Conservation (phyloP, 2,113 vertebrate species). For the Xenopus tropicalis region UCB_Xtro_10.0 CM004448.2:65162501-65163000, state of each 20-base stretch:
- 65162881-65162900: neutral
- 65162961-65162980: slow-evolving; percentile 97
- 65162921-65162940: slow-evolving; percentile 88
- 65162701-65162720: too few species aligned
- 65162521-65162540: too few species aligned
- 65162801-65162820: neutral
- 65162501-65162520: too few species aligned
- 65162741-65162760: neutral
- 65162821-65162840: neutral
- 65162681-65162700: too few species aligned
- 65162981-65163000: slow-evolving; percentile 87
- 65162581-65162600: too few species aligned
- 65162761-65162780: neutral
- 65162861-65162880: neutral
- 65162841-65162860: slow-evolving; percentile 2
- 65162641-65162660: too few species aligned
- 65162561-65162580: too few species aligned
- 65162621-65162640: too few species aligned
- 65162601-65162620: too few species aligned
- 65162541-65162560: too few species aligned
- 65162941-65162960: slow-evolving; percentile 95
- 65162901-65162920: slow-evolving; percentile 84
- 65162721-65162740: neutral
- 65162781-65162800: slow-evolving; percentile 9
- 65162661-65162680: too few species aligned